phyloP scores from a whole-genome alignment of 2,113 vertebrate species.

The Tauraco erythrolophus region DNA sequence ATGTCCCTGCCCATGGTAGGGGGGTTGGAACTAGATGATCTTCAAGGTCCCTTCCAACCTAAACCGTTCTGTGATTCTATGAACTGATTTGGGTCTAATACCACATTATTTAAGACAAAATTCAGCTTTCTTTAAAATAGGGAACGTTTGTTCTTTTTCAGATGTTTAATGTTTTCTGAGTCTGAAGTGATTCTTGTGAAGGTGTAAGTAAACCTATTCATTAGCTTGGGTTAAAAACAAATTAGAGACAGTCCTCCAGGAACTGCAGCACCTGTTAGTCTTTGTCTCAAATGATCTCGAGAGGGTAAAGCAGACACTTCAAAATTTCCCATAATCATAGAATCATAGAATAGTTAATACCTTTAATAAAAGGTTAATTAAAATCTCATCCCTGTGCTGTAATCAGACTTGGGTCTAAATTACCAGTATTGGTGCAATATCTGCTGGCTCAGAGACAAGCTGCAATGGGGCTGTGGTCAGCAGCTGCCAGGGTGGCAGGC shows the following conservation, averaged over 20 bases:
- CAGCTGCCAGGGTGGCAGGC: not conserved
- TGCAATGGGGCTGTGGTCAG: not conserved
- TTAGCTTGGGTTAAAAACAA: constrained; percentile 23
- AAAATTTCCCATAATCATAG: not conserved
- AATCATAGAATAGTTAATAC: too few species aligned
- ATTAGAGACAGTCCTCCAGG: constrained; percentile 30
- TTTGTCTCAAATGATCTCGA: constrained; percentile 40
- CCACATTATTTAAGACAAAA: not conserved
- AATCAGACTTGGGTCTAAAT: not conserved
- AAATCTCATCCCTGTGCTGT: not conserved
- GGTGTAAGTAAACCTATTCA: not conserved
- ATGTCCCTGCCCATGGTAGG: too few species aligned
- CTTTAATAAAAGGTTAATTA: constrained; percentile 36
- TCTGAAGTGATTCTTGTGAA: not conserved
- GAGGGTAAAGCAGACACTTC: constrained; percentile 29
- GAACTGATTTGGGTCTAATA: not conserved
- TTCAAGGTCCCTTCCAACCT: too few species aligned
- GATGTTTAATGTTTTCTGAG: not conserved
- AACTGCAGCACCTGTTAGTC: constrained; percentile 43
- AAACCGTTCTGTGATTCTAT: too few species aligned
- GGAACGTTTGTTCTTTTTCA: not conserved
- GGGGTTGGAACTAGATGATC: too few species aligned
- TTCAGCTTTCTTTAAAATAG: not conserved
- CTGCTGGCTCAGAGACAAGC: not conserved
- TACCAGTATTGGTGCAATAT: not conserved